Evolutionary conservation across 2,113 vertebrate genomes (phyloP).

Genomic region (Barnardius zonarius): DNA sequence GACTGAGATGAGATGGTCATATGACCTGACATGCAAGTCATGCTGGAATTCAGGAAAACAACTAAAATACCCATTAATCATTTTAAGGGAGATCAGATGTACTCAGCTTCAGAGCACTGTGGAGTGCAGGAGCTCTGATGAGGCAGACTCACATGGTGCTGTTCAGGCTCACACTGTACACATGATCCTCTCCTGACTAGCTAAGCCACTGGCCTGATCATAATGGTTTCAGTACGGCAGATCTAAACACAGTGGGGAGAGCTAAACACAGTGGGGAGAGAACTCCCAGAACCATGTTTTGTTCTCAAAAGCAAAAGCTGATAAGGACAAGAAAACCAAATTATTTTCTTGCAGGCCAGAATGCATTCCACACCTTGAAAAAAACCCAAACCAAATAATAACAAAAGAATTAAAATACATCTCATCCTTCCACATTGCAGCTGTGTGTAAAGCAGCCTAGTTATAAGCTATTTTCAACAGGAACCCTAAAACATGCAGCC

Average conservation of each 20-base stretch:
- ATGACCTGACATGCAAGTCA: not conserved
- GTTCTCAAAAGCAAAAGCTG: slow-evolving; percentile 25
- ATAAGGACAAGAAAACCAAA: not conserved
- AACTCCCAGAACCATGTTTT: slow-evolving; percentile 59
- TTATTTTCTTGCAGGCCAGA: not conserved
- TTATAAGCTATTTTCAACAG: not conserved
- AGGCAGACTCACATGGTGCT: not conserved
- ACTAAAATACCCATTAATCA: not conserved
- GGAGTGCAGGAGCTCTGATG: not conserved
- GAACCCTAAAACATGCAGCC: slow-evolving; percentile 59
- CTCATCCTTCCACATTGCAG: not conserved
- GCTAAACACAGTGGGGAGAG: not conserved
- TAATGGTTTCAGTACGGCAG: not conserved
- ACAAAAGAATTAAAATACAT: not conserved
- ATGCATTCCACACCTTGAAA: not conserved
- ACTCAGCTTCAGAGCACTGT: not conserved
- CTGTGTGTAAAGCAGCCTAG: not conserved
- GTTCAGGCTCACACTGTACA: not conserved
- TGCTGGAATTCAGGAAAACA: not conserved
- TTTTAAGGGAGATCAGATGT: not conserved
- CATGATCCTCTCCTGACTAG: not conserved
- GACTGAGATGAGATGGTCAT: not conserved
- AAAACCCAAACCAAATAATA: not conserved
- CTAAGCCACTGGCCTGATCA: not conserved
- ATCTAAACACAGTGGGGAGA: not conserved